Base-by-base conservation (phyloP, 1,140 invertebrate species). In the Chironomus tepperi region DNA sequence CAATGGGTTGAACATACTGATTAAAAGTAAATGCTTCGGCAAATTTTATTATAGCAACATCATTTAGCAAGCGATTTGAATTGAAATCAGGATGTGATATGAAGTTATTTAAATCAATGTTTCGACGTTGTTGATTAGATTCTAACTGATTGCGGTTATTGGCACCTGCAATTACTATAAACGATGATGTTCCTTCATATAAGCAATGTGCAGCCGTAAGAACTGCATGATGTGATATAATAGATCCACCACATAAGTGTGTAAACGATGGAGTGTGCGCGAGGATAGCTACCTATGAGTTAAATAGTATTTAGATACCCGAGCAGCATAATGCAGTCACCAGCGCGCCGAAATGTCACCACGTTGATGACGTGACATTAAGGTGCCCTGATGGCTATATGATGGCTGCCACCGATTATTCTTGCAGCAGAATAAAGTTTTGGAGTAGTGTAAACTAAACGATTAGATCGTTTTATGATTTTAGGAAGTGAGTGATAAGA, bases 171-270 rank as follows among this genome's bases (percentile, higher is more conserved):
- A 57, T n/a, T 10, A 7, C n/a, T 57, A 12, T 1, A 57, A 57
- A 10, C 1, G 47, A 10, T 57, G 47, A 2, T 12, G n/a, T n/a
- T 12, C n/a, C 7, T 3, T 57, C 8, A 12, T 10, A n/a, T 2
- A 86, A 82, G 75, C 85, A 86, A 75, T 86, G 85, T 1, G 85
- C 24, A 12, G 85, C 85, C 0, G 85, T 86, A 0, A 86, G 76
- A 7, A 85, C 83, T 72, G 82, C 83, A 76, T 83, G 80, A 1
- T 80, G 76, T 2, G 83, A 79, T 12, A 86, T 83, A 1, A 86
- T 77, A 6, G 85, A 83, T 15, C 85, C 85, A 3, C 85, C 85
- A 75, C 85, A 86, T 18, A 83, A n/a, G 9, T 10, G n/a, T 57
- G n/a, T 7, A 21, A 74, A 74, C 65, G 57, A 1, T 8, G 8